These are phyloP conservation scores for Drosophila paranaensis DNA, from an alignment of 2,888 invertebrate genomes.

Conservation along the genomic window DNA sequence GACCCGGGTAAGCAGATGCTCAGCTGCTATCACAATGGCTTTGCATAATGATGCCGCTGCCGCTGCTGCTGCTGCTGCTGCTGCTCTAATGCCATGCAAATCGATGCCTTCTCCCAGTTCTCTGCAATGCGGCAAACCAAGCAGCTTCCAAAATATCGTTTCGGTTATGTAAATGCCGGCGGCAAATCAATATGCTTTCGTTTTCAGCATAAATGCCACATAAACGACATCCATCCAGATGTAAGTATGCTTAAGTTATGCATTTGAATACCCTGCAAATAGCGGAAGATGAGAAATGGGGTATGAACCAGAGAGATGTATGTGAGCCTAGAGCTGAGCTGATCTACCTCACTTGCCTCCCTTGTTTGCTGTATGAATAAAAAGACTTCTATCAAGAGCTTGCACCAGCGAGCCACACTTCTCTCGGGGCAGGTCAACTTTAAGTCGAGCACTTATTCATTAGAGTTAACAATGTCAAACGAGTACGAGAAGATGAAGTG, in stretches of 20 bases:
- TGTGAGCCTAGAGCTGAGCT: neutral
- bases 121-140: conserved; percentile 65
- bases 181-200: conserved; percentile 66
- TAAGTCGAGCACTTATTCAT: conserved; percentile 1
- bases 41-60: conserved; percentile 49
- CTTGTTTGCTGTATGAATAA: neutral
- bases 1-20: conserved; percentile 20
- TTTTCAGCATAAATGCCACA: conserved; percentile 69
- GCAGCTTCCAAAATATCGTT: conserved; percentile 43
- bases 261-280: conserved; percentile 15
- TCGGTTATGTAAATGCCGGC: conserved; percentile 63
- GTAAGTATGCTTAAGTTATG: conserved; percentile 50
- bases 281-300: neutral
- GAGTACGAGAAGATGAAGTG: conserved; percentile 2
- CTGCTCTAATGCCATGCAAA: conserved; percentile 59
- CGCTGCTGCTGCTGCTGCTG: conserved; percentile 18
- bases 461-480: conserved; percentile 39
- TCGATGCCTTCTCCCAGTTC: conserved; percentile 42
- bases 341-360: neutral
- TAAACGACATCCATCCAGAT: conserved; percentile 67
- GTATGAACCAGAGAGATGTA: neutral
- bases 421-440: neutral
- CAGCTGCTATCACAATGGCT: conserved; percentile 23
- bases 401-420: neutral
- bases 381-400: too few relatives aligned